Evolutionary conservation across 2,113 vertebrate species (phyloP).

Genomic region (Donacobius atricapilla): DNA sequence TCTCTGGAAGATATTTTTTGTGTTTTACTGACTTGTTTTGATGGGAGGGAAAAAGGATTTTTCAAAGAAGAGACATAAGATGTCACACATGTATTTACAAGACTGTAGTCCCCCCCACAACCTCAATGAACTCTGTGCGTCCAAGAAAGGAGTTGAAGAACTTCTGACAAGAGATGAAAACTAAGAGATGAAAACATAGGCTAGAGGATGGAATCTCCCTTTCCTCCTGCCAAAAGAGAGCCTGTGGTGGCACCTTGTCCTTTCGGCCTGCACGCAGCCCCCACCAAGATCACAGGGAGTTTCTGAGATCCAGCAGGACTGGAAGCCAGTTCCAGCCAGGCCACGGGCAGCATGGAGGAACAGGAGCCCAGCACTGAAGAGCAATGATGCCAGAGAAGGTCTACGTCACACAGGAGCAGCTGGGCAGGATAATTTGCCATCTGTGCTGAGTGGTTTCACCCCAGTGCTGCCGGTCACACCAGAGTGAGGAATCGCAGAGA

Average conservation of each 20-base stretch:
- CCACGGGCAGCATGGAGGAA: neutral
- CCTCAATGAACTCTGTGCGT: neutral
- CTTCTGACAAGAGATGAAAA: neutral
- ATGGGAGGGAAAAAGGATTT: neutral
- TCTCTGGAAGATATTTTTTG: neutral
- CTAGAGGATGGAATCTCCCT: neutral
- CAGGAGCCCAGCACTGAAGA: neutral
- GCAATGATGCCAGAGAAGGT: neutral
- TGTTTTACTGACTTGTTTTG: constrained; percentile 34
- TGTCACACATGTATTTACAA: neutral
- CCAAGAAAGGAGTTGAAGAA: neutral
- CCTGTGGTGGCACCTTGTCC: neutral
- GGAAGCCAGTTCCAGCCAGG: neutral
- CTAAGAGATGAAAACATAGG: neutral
- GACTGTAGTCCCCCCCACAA: neutral
- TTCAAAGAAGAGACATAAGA: neutral
- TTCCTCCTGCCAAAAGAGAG: neutral
- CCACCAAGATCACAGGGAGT: neutral
- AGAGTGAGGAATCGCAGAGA: neutral
- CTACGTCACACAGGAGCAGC: neutral
- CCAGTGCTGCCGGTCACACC: constrained; percentile 14
- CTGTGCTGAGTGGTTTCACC: constrained; percentile 53
- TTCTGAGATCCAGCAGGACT: neutral
- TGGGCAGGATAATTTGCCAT: constrained; percentile 55
- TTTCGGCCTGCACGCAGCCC: neutral